These are phyloP conservation scores for Cantharis rufa DNA, from an alignment of 2,888 invertebrate species.

Conservation along the genomic window DNA sequence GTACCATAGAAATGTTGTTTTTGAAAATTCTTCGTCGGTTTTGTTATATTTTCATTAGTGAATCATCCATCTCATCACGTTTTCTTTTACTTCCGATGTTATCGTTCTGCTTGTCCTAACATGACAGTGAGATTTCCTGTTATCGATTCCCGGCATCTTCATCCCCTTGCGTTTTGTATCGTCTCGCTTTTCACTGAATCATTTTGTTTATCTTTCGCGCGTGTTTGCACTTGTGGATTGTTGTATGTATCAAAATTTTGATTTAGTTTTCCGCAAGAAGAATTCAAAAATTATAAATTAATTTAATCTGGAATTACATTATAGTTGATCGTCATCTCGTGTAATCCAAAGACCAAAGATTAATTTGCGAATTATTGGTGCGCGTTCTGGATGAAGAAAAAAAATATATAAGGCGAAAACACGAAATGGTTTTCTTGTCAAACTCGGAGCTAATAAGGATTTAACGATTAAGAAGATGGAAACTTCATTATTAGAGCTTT, in stretches of 20 bases:
- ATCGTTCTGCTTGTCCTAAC: neutral
- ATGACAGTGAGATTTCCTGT: neutral
- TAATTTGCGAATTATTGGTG: neutral
- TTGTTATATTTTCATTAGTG: neutral
- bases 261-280: neutral
- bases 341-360: neutral
- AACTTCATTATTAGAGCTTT: slow-evolving; percentile 3
- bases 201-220: neutral
- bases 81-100: neutral
- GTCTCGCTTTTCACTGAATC: neutral
- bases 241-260: neutral
- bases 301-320: neutral
- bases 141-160: neutral
- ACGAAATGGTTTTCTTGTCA: neutral
- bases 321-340: neutral
- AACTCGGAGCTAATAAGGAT: neutral
- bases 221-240: neutral
- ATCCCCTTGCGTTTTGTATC: neutral
- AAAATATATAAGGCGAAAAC: neutral
- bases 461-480: slow-evolving; percentile 1
- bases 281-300: neutral
- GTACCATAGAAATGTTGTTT: neutral
- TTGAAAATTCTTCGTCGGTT: neutral
- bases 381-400: neutral
- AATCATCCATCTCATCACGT: neutral